Conservation (phyloP, 2,797 vertebrate species). For the Coranthus polyacanthus region DNA sequence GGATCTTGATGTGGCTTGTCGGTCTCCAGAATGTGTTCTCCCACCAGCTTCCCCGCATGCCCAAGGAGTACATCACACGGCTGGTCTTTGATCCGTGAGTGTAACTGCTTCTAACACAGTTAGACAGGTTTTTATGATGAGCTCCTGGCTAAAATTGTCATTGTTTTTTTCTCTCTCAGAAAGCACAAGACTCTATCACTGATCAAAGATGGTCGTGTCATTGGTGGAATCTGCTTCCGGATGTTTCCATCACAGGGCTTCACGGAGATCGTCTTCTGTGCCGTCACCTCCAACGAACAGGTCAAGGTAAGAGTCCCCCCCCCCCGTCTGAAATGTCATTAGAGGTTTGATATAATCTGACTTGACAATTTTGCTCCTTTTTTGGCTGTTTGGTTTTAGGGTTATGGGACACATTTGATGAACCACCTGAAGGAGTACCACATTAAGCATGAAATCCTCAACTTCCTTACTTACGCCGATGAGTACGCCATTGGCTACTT, state of each 20-base stretch:
- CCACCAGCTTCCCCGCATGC: slow-evolving; percentile 98
- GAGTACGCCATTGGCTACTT: slow-evolving; percentile 99
- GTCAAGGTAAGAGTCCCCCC: slow-evolving; percentile 90
- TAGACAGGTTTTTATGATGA: too few relatives aligned
- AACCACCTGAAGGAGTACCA: slow-evolving; percentile 99
- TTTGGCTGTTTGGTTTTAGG: slow-evolving; percentile 78
- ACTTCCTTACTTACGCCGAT: slow-evolving; percentile 98
- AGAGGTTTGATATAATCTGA: neutral
- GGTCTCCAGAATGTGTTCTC: slow-evolving; percentile 99
- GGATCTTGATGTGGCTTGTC: slow-evolving; percentile 98
- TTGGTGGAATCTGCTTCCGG: slow-evolving; percentile 98
- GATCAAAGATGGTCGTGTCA: slow-evolving; percentile 99
- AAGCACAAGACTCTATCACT: slow-evolving; percentile 99
- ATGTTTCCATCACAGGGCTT: slow-evolving; percentile 99
- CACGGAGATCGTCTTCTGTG: slow-evolving; percentile 99
- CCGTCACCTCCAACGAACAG: slow-evolving; percentile 98
- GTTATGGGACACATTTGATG: slow-evolving; percentile 98
- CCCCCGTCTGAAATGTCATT: neutral
- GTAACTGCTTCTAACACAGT: fast-evolving
- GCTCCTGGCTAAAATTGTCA: neutral
- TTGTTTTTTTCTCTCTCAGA: slow-evolving; percentile 75
- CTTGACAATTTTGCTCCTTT: slow-evolving; percentile 7
- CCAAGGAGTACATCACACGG: slow-evolving; percentile 97
- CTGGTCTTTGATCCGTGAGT: slow-evolving; percentile 98
- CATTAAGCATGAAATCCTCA: slow-evolving; percentile 97